Conservation (phyloP, 1,140 invertebrate genomes). For the Listronotus oregonensis region DNA sequence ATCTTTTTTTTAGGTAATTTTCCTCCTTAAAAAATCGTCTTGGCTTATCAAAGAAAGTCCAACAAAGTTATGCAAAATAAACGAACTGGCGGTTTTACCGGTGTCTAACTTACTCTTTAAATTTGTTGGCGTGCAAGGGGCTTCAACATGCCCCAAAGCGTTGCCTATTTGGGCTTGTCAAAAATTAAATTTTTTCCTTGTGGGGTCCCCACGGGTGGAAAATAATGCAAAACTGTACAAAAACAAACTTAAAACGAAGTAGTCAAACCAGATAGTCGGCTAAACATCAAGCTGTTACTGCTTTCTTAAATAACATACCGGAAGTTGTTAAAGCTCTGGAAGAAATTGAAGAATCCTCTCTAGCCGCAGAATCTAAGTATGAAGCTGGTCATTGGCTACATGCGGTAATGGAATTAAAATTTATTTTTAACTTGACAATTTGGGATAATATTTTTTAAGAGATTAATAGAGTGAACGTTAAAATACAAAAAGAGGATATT, state of each 20-base stretch:
- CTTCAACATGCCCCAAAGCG: too few species aligned
- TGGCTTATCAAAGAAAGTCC: too few species aligned
- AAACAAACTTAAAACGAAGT: slow-evolving; percentile 29
- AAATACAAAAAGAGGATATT: too few species aligned
- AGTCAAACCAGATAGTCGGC: slow-evolving; percentile 24
- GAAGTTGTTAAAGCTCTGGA: slow-evolving; percentile 21
- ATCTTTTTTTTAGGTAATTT: too few species aligned
- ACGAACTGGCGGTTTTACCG: too few species aligned
- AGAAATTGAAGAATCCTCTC: slow-evolving; percentile 18
- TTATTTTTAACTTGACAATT: slow-evolving; percentile 25
- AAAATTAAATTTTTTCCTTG: too few species aligned
- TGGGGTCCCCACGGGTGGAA: too few species aligned
- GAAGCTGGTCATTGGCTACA: slow-evolving; percentile 7
- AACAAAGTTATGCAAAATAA: too few species aligned
- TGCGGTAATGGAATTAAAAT: slow-evolving; percentile 27
- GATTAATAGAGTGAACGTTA: slow-evolving; percentile 13
- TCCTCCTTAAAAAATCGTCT: too few species aligned
- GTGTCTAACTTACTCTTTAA: too few species aligned
- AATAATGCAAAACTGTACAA: slow-evolving; percentile 16
- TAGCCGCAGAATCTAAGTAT: slow-evolving; percentile 8
- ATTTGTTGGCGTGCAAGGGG: too few species aligned
- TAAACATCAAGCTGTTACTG: slow-evolving; percentile 22
- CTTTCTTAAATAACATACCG: slow-evolving; percentile 29
- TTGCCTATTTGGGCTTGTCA: too few species aligned
- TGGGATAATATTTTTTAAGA: slow-evolving; percentile 18